Evolutionary conservation across 2,797 vertebrate genomes (phyloP).

Genomic region (Hoplostethus atlanticus): DNA sequence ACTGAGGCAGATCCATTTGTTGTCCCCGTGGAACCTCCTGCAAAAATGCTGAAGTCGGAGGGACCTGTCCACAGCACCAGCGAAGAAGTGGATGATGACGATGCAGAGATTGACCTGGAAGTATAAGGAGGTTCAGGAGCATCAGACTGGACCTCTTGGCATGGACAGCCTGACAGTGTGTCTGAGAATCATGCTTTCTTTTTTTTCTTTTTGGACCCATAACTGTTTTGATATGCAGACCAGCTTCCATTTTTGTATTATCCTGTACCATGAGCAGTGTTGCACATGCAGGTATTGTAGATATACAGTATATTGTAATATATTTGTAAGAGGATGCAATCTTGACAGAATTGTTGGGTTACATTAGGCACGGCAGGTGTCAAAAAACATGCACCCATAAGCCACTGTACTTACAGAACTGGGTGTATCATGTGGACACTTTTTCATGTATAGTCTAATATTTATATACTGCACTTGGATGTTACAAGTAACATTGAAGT

Average conservation of each 20-base stretch:
- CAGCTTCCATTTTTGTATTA: conserved; percentile 1
- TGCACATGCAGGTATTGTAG: background rate
- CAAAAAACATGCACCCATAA: conserved; percentile 6
- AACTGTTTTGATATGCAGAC: background rate
- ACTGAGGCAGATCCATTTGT: conserved; percentile 38
- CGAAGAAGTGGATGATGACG: conserved; percentile 70
- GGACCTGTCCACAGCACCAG: conserved; percentile 30
- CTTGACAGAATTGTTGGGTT: conserved; percentile 3
- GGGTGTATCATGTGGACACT: conserved; percentile 11
- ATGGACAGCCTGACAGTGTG: background rate
- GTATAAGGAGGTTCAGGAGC: background rate
- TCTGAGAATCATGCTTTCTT: background rate
- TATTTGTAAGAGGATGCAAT: conserved; percentile 9
- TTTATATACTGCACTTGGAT: conserved; percentile 31
- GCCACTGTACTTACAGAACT: conserved; percentile 24
- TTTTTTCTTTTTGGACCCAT: conserved; percentile 10
- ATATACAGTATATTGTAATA: no score
- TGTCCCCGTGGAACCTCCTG: conserved; percentile 45
- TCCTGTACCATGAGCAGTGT: conserved; percentile 1
- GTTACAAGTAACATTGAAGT: conserved; percentile 2
- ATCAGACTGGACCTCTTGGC: background rate
- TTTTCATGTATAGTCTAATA: no score
- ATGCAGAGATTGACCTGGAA: conserved; percentile 76
- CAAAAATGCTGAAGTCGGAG: conserved; percentile 9
- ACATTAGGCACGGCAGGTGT: background rate